phyloP scores from a whole-genome alignment of 1,140 invertebrate genomes.

The Proctacanthus coquilletti region DNA sequence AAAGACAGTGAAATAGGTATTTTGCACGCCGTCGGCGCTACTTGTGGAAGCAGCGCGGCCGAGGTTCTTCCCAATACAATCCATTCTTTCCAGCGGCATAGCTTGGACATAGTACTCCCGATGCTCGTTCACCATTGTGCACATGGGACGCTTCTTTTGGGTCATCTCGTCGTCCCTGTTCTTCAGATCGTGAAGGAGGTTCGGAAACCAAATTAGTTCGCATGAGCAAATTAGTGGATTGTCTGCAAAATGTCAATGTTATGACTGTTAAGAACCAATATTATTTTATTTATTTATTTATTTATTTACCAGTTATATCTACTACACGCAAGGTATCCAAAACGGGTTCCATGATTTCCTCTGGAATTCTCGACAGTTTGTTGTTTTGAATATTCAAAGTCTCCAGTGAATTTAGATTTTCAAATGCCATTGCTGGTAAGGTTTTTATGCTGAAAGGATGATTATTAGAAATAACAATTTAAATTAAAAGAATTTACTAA shows the following conservation, averaged over 20 bases:
- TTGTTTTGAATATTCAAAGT: conserved; percentile 78
- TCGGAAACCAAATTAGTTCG: conserved; percentile 70
- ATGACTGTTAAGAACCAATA: conserved; percentile 1
- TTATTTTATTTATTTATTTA: not conserved
- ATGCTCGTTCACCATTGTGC: conserved; percentile 55
- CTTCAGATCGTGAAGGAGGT: conserved; percentile 56
- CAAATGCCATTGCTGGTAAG: conserved; percentile 61
- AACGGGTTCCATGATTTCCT: conserved; percentile 78
- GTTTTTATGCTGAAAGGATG: conserved; percentile 53
- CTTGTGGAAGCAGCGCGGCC: conserved; percentile 22
- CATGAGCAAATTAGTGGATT: conserved; percentile 80
- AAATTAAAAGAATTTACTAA: conserved; percentile 42
- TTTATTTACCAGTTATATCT: conserved; percentile 71
- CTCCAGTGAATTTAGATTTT: conserved; percentile 76
- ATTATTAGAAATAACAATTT: no score
- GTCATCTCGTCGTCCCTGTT: conserved; percentile 71
- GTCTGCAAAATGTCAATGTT: conserved; percentile 38
- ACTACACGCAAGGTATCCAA: conserved; percentile 69
- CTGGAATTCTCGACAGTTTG: conserved; percentile 59
- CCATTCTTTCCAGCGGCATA: conserved; percentile 64
- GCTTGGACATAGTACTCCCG: conserved; percentile 64
- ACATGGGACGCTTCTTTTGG: conserved; percentile 67
- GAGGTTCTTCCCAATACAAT: conserved; percentile 50
- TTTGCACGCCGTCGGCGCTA: not conserved
- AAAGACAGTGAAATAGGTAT: not conserved